A percentile compares a stretch with the other conserved stretches of the same genome.
Conservation (phyloP, 2,797 vertebrate species). For the Hippocampus kuda region DNA sequence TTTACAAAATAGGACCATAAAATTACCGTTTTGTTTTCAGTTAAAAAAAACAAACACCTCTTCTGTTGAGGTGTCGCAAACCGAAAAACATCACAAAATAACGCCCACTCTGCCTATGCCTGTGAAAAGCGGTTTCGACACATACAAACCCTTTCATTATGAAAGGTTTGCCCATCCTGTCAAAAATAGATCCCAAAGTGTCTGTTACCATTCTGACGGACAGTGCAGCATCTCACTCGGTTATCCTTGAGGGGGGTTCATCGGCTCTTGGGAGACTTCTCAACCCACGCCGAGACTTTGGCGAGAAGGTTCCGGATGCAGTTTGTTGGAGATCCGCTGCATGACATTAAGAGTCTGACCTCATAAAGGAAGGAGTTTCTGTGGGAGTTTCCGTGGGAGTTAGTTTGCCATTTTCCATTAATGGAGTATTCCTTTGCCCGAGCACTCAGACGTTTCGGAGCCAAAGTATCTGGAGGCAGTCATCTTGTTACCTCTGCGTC, state of each 20-base stretch:
- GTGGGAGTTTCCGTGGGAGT: not conserved
- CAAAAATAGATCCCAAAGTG: not conserved
- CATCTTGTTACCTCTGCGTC: no score
- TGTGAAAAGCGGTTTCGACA: not conserved
- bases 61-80: no score
- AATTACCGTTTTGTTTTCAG: no score
- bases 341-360: not conserved
- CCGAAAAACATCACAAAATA: not conserved
- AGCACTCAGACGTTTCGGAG: not conserved
- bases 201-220: not conserved
- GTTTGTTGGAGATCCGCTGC: not conserved
- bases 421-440: not conserved
- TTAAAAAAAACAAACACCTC: no score
- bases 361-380: not conserved
- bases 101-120: not conserved
- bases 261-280: not conserved
- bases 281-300: not conserved
- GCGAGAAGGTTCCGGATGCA: not conserved
- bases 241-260: not conserved
- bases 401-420: not conserved
- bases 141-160: not conserved
- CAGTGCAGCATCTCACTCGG: not conserved
- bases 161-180: not conserved
- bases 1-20: no score
- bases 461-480: not conserved